Percentiles rank a stretch among this genome's conserved stretches.
phyloP scores from a whole-genome alignment of 2,888 invertebrate species.

The Diarsia brunnea region DNA sequence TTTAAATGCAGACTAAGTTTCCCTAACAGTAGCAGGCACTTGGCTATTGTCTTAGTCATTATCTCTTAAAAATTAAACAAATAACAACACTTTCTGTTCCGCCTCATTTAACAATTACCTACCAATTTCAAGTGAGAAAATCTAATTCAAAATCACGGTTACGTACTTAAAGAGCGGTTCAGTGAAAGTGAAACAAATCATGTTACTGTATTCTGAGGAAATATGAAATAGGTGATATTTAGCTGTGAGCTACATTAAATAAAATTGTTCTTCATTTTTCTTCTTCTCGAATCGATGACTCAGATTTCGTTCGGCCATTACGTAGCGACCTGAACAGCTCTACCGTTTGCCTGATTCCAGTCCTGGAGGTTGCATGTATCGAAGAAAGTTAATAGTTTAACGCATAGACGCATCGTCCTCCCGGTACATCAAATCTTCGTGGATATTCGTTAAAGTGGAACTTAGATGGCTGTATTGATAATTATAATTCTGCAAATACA shows the following conservation, averaged over 20 bases:
- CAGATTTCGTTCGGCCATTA: background rate
- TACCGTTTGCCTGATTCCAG: too few species aligned
- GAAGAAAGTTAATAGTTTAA: too few species aligned
- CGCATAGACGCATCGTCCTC: too few species aligned
- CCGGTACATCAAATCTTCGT: too few species aligned
- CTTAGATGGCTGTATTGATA: too few species aligned
- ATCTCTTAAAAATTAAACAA: background rate
- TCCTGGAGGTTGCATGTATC: too few species aligned
- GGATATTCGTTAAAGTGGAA: too few species aligned
- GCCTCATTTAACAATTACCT: constrained; percentile 28
- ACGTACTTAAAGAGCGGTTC: constrained; percentile 4
- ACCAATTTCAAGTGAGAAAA: constrained; percentile 25
- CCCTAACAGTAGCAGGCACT: background rate
- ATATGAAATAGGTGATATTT: background rate
- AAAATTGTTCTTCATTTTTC: background rate
- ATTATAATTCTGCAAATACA: too few species aligned
- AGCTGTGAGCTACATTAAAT: background rate
- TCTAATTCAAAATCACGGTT: constrained; percentile 26
- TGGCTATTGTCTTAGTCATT: background rate
- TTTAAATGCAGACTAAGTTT: background rate
- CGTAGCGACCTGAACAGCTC: background rate
- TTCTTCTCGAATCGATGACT: background rate
- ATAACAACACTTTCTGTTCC: constrained; percentile 23
- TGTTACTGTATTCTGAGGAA: background rate
- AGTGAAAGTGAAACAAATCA: constrained; percentile 39